Evolutionary conservation across 2,113 vertebrate genomes (phyloP).

Genomic region (Peromyscus leucopus): DNA sequence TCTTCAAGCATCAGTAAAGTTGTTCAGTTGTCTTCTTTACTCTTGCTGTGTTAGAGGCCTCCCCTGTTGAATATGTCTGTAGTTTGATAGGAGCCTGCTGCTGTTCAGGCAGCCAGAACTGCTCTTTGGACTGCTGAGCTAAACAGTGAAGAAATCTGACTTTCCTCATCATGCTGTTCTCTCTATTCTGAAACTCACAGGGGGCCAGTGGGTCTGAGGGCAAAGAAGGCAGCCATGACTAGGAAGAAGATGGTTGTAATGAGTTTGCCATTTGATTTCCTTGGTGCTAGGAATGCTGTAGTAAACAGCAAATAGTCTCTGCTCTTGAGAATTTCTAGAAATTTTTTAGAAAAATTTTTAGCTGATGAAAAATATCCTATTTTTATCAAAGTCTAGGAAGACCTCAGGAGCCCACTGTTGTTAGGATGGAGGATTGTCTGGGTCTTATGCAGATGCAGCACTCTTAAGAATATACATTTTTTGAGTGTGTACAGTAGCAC

Average conservation of each 20-base stretch:
- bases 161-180: neutral
- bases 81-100: neutral
- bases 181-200: neutral
- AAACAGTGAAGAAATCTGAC: neutral
- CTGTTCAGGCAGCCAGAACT: neutral
- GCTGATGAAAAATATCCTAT: neutral
- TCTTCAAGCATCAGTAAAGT: neutral
- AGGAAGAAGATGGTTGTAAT: neutral
- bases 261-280: neutral
- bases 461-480: neutral
- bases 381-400: neutral
- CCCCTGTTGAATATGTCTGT: neutral
- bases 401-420: neutral
- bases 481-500: neutral
- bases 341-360: slow-evolving; percentile 42
- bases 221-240: neutral
- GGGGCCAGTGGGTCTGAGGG: neutral
- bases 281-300: neutral
- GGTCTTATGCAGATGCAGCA: neutral
- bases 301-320: neutral
- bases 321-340: neutral
- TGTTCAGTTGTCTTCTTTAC: neutral
- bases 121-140: neutral
- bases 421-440: neutral
- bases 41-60: neutral